A percentile compares a stretch with the other conserved stretches of the same genome.
Evolutionary conservation across 2,797 vertebrate species (phyloP).

Genomic region (Malacoctenus gilli): DNA sequence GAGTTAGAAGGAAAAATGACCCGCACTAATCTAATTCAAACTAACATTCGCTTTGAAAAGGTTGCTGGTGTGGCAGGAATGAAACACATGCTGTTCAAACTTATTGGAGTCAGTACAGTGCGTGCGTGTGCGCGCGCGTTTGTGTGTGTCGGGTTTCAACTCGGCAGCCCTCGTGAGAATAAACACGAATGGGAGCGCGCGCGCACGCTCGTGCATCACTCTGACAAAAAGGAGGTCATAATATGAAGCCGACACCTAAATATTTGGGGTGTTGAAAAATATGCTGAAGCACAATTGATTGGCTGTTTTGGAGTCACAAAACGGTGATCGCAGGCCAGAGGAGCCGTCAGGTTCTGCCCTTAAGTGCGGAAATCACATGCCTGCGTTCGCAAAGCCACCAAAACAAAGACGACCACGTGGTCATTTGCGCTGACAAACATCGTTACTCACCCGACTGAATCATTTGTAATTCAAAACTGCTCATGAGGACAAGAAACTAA

Average conservation of each 20-base stretch:
- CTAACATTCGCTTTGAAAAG: slow-evolving; percentile 76
- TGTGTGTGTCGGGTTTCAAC: no score
- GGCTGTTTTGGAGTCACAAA: no score
- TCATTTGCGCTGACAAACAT: no score
- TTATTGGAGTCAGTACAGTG: slow-evolving; percentile 41
- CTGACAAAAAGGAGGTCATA: slow-evolving; percentile 29
- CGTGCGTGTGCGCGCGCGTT: slow-evolving; percentile 42
- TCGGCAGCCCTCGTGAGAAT: no score
- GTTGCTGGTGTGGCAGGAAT: slow-evolving; percentile 62
- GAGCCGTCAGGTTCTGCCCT: no score
- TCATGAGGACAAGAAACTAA: no score
- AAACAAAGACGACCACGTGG: no score
- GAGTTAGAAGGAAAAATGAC: slow-evolving; percentile 75
- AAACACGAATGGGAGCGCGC: slow-evolving; percentile 42
- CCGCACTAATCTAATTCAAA: slow-evolving; percentile 79
- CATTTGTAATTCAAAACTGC: no score
- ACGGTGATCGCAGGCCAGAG: no score
- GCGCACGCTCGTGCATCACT: slow-evolving; percentile 32
- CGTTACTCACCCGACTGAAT: no score
- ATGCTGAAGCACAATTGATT: slow-evolving; percentile 2
- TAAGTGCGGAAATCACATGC: no score
- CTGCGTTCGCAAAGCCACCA: no score
- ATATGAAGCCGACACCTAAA: background rate
- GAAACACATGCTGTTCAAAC: slow-evolving; percentile 63
- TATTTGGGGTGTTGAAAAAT: slow-evolving; percentile 26